Percentiles rank a stretch among this genome's conserved stretches.
Conservation (phyloP, 2,888 invertebrate genomes). For the Artemia sinica region DNA sequence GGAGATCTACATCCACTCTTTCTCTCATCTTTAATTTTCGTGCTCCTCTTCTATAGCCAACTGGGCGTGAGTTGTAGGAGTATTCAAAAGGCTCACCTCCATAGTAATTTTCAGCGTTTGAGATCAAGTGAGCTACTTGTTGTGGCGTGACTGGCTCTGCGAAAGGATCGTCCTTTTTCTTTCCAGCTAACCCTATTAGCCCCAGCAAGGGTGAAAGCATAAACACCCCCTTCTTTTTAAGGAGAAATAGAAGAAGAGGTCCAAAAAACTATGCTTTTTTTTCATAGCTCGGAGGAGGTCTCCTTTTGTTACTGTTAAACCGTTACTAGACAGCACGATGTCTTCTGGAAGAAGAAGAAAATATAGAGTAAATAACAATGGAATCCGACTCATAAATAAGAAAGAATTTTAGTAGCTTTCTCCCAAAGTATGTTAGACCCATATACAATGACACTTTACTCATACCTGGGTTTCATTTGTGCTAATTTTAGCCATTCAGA, state of each 20-base stretch:
- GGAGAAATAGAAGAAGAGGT: constrained; percentile 4
- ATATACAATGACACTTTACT: too few relatives aligned
- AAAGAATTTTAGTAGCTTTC: too few relatives aligned
- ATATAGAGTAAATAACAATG: too few relatives aligned
- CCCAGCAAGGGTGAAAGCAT: background rate
- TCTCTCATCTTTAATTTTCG: background rate
- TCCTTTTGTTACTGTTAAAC: constrained; percentile 8
- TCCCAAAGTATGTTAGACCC: too few relatives aligned
- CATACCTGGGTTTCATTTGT: too few relatives aligned
- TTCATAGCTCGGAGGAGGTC: background rate
- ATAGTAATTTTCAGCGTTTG: constrained; percentile 8
- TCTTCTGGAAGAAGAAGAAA: background rate
- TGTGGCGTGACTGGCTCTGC: constrained; percentile 4
- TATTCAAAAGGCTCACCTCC: constrained; percentile 8
- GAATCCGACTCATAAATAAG: too few relatives aligned
- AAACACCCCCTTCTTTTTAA: background rate
- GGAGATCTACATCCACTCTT: background rate
- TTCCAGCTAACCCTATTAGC: background rate
- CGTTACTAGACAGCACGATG: background rate
- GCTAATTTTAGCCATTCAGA: too few relatives aligned
- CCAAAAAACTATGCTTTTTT: background rate
- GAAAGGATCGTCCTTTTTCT: background rate
- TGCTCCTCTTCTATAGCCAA: background rate
- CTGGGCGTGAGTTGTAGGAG: background rate
- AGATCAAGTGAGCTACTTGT: constrained; percentile 1